Evolutionary conservation across 2,113 vertebrate genomes (phyloP).

Genomic region (Apeltes quadracus): DNA sequence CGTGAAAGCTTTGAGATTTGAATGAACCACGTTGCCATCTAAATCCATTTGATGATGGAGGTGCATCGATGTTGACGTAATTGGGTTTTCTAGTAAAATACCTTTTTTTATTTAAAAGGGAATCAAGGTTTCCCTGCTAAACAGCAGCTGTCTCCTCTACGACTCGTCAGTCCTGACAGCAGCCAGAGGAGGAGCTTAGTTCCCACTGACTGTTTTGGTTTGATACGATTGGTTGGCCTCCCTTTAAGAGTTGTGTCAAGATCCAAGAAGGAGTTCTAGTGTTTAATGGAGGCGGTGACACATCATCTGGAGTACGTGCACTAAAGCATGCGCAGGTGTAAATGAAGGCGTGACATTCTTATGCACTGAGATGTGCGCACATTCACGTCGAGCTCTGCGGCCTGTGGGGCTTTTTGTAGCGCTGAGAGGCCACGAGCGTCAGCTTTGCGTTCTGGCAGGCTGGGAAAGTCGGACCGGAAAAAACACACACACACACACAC

Average conservation of each 20-base stretch:
- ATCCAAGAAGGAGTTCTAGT: too few relatives aligned
- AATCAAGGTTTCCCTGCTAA: slow-evolving; percentile 55
- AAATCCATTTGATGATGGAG: too few relatives aligned
- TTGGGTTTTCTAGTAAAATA: too few relatives aligned
- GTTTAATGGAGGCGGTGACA: slow-evolving; percentile 6
- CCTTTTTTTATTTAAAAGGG: too few relatives aligned
- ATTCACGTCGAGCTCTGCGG: slow-evolving; percentile 39
- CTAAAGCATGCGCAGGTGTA: not conserved
- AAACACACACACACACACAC: slow-evolving; percentile 14
- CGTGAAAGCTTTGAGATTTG: too few relatives aligned
- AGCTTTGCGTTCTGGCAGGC: slow-evolving; percentile 62
- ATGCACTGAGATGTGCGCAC: slow-evolving; percentile 2
- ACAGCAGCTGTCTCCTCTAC: slow-evolving; percentile 41
- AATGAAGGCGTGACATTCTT: not conserved
- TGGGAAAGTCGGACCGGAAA: slow-evolving; percentile 51
- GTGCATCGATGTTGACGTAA: slow-evolving; percentile 10
- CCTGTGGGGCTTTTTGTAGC: slow-evolving; percentile 55
- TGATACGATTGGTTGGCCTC: slow-evolving; percentile 29
- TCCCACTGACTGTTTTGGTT: slow-evolving; percentile 19
- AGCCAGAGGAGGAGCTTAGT: slow-evolving; percentile 15
- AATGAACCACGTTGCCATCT: too few relatives aligned
- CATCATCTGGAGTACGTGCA: slow-evolving; percentile 24
- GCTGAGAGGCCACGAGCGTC: slow-evolving; percentile 58
- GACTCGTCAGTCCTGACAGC: slow-evolving; percentile 30
- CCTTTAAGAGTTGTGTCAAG: slow-evolving; percentile 23